Evolutionary conservation across 2,888 invertebrate genomes (phyloP).

Genomic region (Drosophila longiperda): DNA sequence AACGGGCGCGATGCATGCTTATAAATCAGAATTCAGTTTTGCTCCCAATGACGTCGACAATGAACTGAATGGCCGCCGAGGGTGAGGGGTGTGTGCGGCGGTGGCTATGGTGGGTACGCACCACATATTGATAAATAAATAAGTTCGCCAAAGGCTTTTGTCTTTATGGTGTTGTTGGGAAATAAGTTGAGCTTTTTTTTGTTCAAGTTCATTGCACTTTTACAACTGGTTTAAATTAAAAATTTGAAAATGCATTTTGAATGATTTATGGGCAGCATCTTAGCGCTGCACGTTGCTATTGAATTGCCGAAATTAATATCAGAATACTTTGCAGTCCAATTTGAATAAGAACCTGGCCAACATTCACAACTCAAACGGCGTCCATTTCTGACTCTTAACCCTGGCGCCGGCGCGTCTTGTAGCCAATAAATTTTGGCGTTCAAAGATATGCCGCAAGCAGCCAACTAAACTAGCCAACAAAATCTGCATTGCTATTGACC

Average conservation of each 20-base stretch:
- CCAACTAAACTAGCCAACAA: conserved; percentile 1
- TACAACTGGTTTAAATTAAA: conserved; percentile 79
- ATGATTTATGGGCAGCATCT: conserved; percentile 66
- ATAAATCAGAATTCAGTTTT: conserved; percentile 77
- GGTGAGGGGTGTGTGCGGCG: conserved; percentile 11
- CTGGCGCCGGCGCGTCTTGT: conserved; percentile 74
- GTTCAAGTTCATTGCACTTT: conserved; percentile 73
- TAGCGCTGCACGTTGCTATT: conserved; percentile 35
- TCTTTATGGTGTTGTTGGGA: conserved; percentile 53
- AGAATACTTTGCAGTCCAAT: conserved; percentile 57
- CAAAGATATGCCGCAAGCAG: conserved; percentile 64
- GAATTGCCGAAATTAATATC: conserved; percentile 57
- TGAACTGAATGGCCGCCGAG: conserved; percentile 54
- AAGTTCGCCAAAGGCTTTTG: conserved; percentile 78
- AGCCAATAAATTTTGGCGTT: conserved; percentile 74
- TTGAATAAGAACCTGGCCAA: conserved; percentile 29
- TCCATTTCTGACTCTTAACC: conserved; percentile 71
- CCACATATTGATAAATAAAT: conserved; percentile 81
- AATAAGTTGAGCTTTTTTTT: conserved; percentile 20
- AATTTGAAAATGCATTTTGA: conserved; percentile 66
- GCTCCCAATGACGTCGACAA: conserved; percentile 69
- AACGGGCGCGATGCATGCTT: conserved; percentile 56
- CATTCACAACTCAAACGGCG: conserved; percentile 41
- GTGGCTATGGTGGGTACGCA: conserved; percentile 49
- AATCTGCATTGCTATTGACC: conserved; percentile 16